Evolutionary conservation across 2,888 invertebrate species (phyloP), one percentile per base, ranked within the genome.

Genomic region (Macaria liturata): DNA sequence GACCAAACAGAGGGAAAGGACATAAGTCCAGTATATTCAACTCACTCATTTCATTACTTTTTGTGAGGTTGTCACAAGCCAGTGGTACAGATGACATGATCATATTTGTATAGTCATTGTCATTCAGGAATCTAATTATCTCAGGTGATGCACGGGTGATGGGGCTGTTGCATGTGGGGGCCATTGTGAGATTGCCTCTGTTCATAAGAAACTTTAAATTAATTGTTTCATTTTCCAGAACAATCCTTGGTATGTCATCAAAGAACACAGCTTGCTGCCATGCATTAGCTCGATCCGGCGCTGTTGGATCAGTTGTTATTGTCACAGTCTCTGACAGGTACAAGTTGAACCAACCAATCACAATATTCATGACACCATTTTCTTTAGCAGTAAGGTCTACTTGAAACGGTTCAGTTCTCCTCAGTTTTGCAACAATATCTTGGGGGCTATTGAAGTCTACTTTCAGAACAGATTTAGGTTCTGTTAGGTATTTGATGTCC

Each of bases 191-290:
- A 74, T 88, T 88, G 37, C 93, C 89, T 47, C 78, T 73, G 59
- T 82, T 77, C 68, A 90, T 79, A 46, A 83, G 75, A 67, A 92
- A 80, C 59, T 84, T 68, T 54, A 87, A 61, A 59, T 77, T 69
- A 53, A 91, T 59, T 31, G 69, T 70, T 44, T 87, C 77, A 65
- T 84, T 76, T 60, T 80, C 61, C 51, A 74, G 62, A 2, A 85
- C 75, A 52, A 56, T 49, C 59, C 62, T 78, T 37, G 93, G 91
- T 65, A 90, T 72, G 50, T 87, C 82, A 59, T 94, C 83, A 80
- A 93, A 94, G 76, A 95, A 95, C 43, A 97, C 88, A 5, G 95
- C 96, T 76, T 96, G 95, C 75, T 97, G 96, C 97, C 97, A 97
- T 70, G 96, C 96, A 62, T 92, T 88, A 3, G 91, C 87, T 64